Percentiles rank a stretch among this genome's conserved stretches.
phyloP scores from a whole-genome alignment of 2,113 vertebrate species.

The Candoia aspera region DNA sequence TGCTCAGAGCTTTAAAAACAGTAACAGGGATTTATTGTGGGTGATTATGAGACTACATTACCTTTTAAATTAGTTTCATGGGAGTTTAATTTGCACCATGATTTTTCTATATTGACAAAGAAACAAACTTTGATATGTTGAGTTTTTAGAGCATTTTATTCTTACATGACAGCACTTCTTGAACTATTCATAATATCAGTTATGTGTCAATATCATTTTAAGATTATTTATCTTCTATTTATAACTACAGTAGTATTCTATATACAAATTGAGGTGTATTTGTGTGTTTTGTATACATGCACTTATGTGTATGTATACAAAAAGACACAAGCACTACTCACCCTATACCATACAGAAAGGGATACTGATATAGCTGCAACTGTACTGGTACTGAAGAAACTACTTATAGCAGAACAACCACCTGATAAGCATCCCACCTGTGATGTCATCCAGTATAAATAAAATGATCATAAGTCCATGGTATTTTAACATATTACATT shows the following conservation, averaged over 20 bases:
- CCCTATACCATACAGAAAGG: background rate
- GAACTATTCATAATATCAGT: background rate
- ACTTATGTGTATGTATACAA: background rate
- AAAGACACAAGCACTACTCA: background rate
- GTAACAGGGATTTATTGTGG: constrained; percentile 66
- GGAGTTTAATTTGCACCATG: constrained; percentile 52
- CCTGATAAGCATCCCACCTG: background rate
- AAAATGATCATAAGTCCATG: constrained; percentile 6
- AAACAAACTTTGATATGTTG: constrained; percentile 50
- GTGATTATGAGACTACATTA: constrained; percentile 62
- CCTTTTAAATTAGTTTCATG: constrained; percentile 61
- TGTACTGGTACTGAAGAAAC: background rate
- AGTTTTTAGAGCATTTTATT: constrained; percentile 22
- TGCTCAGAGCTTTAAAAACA: constrained; percentile 83
- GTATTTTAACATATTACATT: background rate
- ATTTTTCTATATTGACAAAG: constrained; percentile 51
- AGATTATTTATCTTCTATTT: constrained; percentile 19
- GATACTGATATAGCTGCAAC: background rate
- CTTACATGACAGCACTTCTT: background rate
- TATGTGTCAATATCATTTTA: background rate
- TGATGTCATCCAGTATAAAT: background rate
- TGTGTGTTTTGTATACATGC: background rate
- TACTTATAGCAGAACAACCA: background rate
- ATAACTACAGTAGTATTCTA: constrained; percentile 14
- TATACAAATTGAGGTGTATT: background rate